Base-by-base conservation (phyloP, 1,140 invertebrate genomes). In the Heliconius nattereri region DNA sequence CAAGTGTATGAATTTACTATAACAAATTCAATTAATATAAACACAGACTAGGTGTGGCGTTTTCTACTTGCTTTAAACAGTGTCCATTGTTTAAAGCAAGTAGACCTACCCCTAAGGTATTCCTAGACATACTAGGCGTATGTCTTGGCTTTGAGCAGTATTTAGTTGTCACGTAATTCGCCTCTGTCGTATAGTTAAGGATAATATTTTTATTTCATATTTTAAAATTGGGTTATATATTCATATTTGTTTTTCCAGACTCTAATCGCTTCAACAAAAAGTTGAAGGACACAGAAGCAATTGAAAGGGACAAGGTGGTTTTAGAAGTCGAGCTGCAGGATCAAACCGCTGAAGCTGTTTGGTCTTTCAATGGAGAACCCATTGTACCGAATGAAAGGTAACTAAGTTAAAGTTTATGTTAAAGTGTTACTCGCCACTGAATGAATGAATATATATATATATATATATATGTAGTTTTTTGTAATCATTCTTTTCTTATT, bases 241-340 rank as follows among this genome's bases (percentile, higher is more conserved):
- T 66, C n/a, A 13, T 9, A 70, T 45, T 37, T 57, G 37, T 60
- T 79, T 87, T 93, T 94, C 3, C 89, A 98, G 98, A 99, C 95
- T 96, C 97, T 85, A 99, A 99, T 94, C 97, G 98, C 83, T 99
- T 99, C 95, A 98, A 98, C 92, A 99, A 99, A 95, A 99, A 99
- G 95, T 96, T 99, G 7, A 98, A 99, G 91, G 98, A 99, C 92
- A 98, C 97, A 3, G 97, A 97, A 83, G 97, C 96, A 37, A 96
- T 99, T 85, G 98, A 99, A 94, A 96, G 98, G 83, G 98, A 99
- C 85, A 98, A 97, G 84, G 94, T 98, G 16, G 96, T 98, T 7
- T 94, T 99, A 2, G 98, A 99, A 88, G 96, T 99, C 57, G 98
- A 99, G 94, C 95, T 99, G 16, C 98, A 98, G 91, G 99, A 99